phyloP scores from a whole-genome alignment of 1,140 invertebrate genomes.

The Chionoecetes opilio region DNA sequence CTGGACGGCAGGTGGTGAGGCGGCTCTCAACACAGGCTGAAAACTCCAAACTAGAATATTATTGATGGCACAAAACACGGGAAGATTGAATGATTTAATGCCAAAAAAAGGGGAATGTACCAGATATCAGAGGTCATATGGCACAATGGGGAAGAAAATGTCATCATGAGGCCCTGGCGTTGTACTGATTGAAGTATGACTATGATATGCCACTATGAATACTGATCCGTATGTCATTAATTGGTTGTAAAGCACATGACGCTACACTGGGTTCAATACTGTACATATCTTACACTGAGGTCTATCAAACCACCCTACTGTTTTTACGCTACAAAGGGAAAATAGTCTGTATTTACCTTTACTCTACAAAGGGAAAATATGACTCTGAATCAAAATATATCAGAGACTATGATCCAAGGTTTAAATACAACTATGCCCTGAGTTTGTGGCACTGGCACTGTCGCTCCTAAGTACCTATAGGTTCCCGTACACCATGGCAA shows the following conservation, averaged over 20 bases:
- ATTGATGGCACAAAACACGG: conserved; percentile 39
- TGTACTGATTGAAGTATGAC: conserved; percentile 9
- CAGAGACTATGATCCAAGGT: no score
- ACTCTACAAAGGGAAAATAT: background rate
- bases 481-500: no score
- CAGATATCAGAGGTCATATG: no score
- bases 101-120: no score
- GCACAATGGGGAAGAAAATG: no score
- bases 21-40: conserved; percentile 36
- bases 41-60: conserved; percentile 56
- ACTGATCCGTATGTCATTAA: no score
- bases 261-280: background rate
- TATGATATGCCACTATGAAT: background rate
- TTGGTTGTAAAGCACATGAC: no score
- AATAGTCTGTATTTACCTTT: background rate
- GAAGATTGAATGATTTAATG: background rate
- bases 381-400: background rate
- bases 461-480: background rate
- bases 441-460: background rate
- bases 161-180: no score
- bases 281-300: background rate
- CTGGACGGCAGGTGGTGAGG: conserved; percentile 47
- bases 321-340: background rate
- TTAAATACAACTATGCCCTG: conserved; percentile 7
- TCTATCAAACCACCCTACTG: background rate